Evolutionary conservation across 2,113 vertebrate species (phyloP).

Genomic region (Stomatorhinus ivindoensis): DNA sequence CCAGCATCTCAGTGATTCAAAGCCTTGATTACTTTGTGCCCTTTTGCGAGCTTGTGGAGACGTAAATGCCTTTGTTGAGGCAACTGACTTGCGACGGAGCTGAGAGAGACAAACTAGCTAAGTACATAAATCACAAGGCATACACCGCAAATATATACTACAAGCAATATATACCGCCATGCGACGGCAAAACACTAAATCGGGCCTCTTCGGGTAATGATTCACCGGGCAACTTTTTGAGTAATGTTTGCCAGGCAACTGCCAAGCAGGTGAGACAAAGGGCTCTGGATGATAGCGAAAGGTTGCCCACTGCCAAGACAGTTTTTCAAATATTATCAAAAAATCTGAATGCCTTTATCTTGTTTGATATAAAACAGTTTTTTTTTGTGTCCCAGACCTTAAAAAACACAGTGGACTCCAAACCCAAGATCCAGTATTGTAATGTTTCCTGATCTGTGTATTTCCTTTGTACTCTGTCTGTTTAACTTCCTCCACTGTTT

Average conservation of each 20-base stretch:
- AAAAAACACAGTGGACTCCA: neutral
- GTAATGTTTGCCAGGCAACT: neutral
- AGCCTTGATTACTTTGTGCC: neutral
- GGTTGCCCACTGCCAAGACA: neutral
- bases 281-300: neutral
- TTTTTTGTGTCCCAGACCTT: neutral
- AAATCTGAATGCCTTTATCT: neutral
- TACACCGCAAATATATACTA: neutral
- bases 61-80: neutral
- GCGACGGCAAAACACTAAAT: neutral
- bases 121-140: neutral
- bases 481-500: constrained; percentile 1
- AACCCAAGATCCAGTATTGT: neutral
- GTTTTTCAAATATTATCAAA: neutral
- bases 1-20: neutral
- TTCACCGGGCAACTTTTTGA: neutral
- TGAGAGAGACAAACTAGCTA: neutral
- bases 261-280: neutral
- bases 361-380: neutral
- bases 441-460: neutral
- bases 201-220: neutral
- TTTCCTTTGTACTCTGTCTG: constrained; percentile 20
- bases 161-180: neutral
- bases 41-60: neutral
- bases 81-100: neutral